Base-by-base conservation (phyloP, 2,888 invertebrate genomes). In the Eretmocerus hayati region DNA sequence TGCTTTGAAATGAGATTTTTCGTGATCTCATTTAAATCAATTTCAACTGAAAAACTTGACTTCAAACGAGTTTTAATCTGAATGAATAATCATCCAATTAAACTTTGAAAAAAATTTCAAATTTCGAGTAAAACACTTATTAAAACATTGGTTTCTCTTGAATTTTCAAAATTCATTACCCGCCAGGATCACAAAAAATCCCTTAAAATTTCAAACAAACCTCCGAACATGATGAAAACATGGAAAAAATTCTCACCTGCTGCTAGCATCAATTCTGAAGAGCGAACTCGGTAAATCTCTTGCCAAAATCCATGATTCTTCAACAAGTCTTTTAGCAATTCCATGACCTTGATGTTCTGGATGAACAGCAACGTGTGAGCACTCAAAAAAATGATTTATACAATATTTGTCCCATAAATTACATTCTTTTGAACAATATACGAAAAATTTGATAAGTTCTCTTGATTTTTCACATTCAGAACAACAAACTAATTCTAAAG, bases 261-360 rank as follows among this genome's bases (percentile, higher is more conserved):
- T 66, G 16, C 59, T 62, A 44, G 66, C 65, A 53, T 65, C 62
- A 18, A 66, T 55, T 9, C 62, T 59, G 42, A 67, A 65, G 43
- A 63, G 47, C 37, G 55, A 50, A 48, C 57, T 63, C 19, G 59
- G 60, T 33, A 60, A 59, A 43, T 66, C 62, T 21, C 63, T 56
- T 4, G 67, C 65, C 16, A 65, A 49, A 30, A 51, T 23, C 66
- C 65, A 66, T 39, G 67, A 66, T 38, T 67, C 62, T 19, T 42
- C 37, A 2, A 67, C 33, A 23, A 69, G 61, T 31, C 57, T 58
- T 40, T 15, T 58, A 6, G 56, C 66, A 19, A 69, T 47, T 5
- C 65, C 64, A 4, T 46, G 23, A 16, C 58, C 52, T n/a, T 52
- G 58, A 42, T 58, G 59, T 13, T 58, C 57, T 3, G 48, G 39